Conservation (phyloP, 2,797 vertebrate species). For the Melanotaenia boesemani region DNA sequence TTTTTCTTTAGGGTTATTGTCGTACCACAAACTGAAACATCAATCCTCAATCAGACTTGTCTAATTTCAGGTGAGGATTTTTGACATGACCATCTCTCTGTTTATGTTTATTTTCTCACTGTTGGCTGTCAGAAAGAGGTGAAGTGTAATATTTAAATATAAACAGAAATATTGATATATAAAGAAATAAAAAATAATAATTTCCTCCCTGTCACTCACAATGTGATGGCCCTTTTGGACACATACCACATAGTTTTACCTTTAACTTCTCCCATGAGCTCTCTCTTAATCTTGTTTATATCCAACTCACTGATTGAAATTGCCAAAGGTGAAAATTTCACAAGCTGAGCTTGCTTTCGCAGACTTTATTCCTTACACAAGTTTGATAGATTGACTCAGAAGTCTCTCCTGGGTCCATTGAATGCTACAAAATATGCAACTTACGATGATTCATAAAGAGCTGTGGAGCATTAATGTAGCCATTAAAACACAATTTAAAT, state of each 20-base stretch:
- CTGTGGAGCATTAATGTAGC: constrained; percentile 20
- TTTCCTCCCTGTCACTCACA: constrained; percentile 2
- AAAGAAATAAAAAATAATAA: constrained; percentile 1
- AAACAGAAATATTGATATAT: not conserved
- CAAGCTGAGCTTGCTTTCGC: constrained; percentile 50
- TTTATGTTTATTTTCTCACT: not conserved
- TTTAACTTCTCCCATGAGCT: constrained; percentile 13
- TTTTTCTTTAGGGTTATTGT: not conserved
- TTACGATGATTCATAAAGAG: constrained; percentile 36
- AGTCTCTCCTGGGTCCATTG: constrained; percentile 15
- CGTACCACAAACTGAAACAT: not conserved
- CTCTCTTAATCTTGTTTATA: constrained; percentile 46
- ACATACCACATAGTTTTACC: constrained; percentile 13
- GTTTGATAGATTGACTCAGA: constrained; percentile 43
- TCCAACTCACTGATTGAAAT: constrained; percentile 48
- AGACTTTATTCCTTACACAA: constrained; percentile 33
- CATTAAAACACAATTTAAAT: constrained; percentile 15
- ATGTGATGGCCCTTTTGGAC: not conserved
- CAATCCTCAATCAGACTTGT: not conserved
- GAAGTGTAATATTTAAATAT: not conserved
- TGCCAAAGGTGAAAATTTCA: constrained; percentile 64
- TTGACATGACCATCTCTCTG: not conserved
- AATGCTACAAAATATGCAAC: constrained; percentile 24
- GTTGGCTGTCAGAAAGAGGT: not conserved
- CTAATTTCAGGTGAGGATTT: not conserved